These are phyloP conservation scores for Morbakka virulenta DNA, from an alignment of 30 jellyfish, hydroid and myxozoan genomes.

Conservation along the genomic window DNA sequence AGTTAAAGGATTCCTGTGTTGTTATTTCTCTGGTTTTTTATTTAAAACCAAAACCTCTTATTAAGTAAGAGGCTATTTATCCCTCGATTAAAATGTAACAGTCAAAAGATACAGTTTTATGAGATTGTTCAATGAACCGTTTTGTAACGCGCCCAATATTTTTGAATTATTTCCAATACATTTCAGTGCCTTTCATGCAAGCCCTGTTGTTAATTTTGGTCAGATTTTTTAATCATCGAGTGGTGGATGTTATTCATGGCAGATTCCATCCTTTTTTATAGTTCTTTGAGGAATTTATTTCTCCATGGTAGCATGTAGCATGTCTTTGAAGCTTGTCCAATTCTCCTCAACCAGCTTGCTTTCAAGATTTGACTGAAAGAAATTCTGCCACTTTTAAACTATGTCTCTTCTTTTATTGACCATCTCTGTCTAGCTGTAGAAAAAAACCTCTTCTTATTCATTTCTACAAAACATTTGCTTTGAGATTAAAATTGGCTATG, in stretches of 20 bases:
- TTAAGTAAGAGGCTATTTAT: constrained; percentile 21
- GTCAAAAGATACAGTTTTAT: constrained; percentile 25
- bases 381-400: constrained; percentile 45
- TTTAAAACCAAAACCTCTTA: constrained; percentile 12
- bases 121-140: constrained; percentile 27
- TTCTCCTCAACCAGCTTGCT: constrained; percentile 31
- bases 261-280: constrained; percentile 32
- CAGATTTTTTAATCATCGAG: constrained; percentile 10
- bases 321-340: constrained; percentile 21
- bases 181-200: constrained; percentile 9
- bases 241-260: constrained; percentile 35
- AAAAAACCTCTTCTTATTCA: background rate
- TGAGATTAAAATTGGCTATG: constrained; percentile 16
- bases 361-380: constrained; percentile 29
- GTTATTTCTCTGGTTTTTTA: constrained; percentile 30
- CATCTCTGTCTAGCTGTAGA: constrained; percentile 30
- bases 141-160: constrained; percentile 26
- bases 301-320: constrained; percentile 22
- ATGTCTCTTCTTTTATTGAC: constrained; percentile 19
- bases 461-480: too few species aligned
- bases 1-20: constrained; percentile 23
- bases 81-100: constrained; percentile 32
- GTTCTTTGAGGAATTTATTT: constrained; percentile 46
- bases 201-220: constrained; percentile 22
- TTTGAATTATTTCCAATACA: constrained; percentile 12